Percentiles rank a stretch among this genome's conserved stretches.
Evolutionary conservation across 2,797 vertebrate genomes (phyloP).

Genomic region (Nyctibius grandis): DNA sequence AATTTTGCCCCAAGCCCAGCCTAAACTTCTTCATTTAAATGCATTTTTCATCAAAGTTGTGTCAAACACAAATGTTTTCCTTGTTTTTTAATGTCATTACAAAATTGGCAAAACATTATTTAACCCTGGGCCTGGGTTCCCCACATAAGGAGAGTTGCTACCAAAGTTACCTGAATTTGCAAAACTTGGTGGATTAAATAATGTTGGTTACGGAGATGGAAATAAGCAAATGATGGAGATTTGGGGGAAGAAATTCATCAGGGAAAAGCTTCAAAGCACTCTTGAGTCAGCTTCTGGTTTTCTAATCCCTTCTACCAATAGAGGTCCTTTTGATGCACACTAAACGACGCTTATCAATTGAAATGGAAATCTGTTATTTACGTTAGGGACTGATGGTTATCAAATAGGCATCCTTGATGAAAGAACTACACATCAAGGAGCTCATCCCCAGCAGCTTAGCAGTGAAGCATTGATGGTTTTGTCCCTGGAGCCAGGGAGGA

Average conservation of each 20-base stretch:
- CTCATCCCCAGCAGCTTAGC: neutral
- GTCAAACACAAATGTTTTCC: constrained; percentile 1
- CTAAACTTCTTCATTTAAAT: constrained; percentile 18
- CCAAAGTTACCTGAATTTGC: neutral
- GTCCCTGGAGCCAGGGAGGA: neutral
- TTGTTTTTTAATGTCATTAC: neutral
- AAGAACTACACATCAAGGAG: constrained; percentile 12
- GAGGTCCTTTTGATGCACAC: neutral
- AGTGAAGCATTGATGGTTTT: neutral
- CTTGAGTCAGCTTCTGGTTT: neutral
- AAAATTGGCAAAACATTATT: neutral
- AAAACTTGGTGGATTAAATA: neutral
- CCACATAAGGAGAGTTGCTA: neutral
- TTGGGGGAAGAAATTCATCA: neutral
- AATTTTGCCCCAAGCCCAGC: constrained; percentile 23
- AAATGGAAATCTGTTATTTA: constrained; percentile 33
- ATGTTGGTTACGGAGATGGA: neutral
- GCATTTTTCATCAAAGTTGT: constrained; percentile 5
- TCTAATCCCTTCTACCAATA: neutral
- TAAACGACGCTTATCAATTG: neutral
- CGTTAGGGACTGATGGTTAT: neutral
- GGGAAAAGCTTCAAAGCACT: neutral
- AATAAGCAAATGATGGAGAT: neutral
- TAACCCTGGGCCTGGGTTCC: neutral
- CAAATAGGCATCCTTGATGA: neutral